Percentiles rank a stretch among this genome's conserved stretches.
phyloP scores from a whole-genome alignment of 2,888 invertebrate species.

The Emmelina monodactyla region DNA sequence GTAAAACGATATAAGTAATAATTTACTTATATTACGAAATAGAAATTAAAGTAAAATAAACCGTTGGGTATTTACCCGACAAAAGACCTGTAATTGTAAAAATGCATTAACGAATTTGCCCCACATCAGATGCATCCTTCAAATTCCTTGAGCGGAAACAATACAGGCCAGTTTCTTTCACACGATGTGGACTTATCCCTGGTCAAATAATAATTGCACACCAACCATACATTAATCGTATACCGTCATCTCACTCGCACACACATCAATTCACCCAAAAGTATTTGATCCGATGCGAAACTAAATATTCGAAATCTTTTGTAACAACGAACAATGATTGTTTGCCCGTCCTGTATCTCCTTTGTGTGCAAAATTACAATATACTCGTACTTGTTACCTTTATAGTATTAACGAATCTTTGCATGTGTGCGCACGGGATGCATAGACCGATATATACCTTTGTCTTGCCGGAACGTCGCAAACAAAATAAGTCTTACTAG shows the following conservation, averaged over 20 bases:
- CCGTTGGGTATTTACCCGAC: conserved; percentile 27
- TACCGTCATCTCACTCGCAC: conserved; percentile 39
- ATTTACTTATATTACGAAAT: conserved; percentile 4
- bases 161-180: conserved; percentile 58
- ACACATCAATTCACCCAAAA: conserved; percentile 47
- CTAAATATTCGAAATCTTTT: conserved; percentile 63
- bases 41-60: conserved; percentile 21
- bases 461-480: conserved; percentile 63
- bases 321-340: conserved; percentile 67
- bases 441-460: conserved; percentile 61
- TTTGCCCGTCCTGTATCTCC: conserved; percentile 61
- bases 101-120: conserved; percentile 42
- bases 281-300: conserved; percentile 63
- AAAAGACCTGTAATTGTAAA: conserved; percentile 45
- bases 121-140: conserved; percentile 44
- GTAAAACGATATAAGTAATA: background rate
- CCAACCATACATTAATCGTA: conserved; percentile 37
- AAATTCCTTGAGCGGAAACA: conserved; percentile 63
- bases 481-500: conserved; percentile 62
- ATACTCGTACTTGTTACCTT: conserved; percentile 51
- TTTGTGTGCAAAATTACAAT: conserved; percentile 67
- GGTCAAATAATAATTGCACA: conserved; percentile 65
- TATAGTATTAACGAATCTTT: conserved; percentile 38
- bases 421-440: conserved; percentile 56
- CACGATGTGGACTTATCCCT: conserved; percentile 63